Base-by-base conservation (phyloP, 2,888 invertebrate species). In the Drosophila cognata region DNA sequence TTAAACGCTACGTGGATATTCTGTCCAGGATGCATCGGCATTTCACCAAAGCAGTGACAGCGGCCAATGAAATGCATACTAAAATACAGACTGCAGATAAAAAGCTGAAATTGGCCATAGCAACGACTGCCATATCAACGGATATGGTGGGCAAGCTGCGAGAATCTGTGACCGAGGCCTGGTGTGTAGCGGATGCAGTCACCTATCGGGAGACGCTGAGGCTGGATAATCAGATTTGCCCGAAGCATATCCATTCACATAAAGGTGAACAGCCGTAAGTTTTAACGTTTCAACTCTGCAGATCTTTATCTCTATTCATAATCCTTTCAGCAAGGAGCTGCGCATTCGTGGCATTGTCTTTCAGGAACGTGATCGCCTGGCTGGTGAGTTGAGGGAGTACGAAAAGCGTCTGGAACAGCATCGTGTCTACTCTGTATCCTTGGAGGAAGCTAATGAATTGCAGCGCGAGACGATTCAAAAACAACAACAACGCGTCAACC, bases 331-430 rank as follows among this genome's bases (percentile, higher is more conserved):
- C 4, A 41, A 48, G 6, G 63, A 73, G 0, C 0, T 18, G 4
- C 55, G 31, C 3, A 16, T 86, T 0, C 67, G 73, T 7, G 25
- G 25, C 1, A 0, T 73, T 21, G 75, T 86, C 8, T 88, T 89
- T 46, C 88, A 90, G 4, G 93, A 93, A 71, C 90, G 92, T 1
- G 92, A 93, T 83, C 92, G 93, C 1, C 74, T 93, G 46, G 89
- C 90, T 69, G 84, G 74, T 0, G 93, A 93, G 38, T 75, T 93
- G 3, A 75, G 66, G 18, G 93, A 93, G 18, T 71, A 92, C 36
- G 86, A 90, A 62, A 91, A 88, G 43, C 92, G 93, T 3, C 72
- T 93, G 16, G 83, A 92, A 61, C 59, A 85, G 8, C 90, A 92
- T 73, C 89, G 93, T 1, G 71, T 74, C 38, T 93, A 93, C 66